Evolutionary conservation across 2,113 vertebrate species (phyloP), one percentile per base, ranked within the genome.

Genomic region (Aplodontia rufa): DNA sequence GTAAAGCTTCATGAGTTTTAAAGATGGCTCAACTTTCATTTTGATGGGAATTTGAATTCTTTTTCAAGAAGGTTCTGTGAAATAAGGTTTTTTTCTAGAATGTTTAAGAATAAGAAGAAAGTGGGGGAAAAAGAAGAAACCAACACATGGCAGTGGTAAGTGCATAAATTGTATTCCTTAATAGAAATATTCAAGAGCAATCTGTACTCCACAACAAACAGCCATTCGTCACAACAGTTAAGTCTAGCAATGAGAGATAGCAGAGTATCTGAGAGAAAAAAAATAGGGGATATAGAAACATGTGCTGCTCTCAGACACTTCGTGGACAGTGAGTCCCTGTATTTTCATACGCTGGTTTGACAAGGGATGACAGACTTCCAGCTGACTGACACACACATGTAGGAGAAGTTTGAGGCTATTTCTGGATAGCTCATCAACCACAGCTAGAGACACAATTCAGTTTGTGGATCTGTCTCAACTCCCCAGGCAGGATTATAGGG

Each of bases 131-230:
- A 26, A 64, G 37, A 81, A 81, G 66, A 90, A 90, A 72, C 53
- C 40, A 45, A 40, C 24, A 24, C 40, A 32, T 26, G 10, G 2
- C 17, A 35, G 8, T 75, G 7, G 13, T 35, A n/a, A 94, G 45
- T 22, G 91, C n/a, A 93, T 53, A 87, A 91, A 72, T 69, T 42
- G n/a, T 69, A 32, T 19, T 87, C 10, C 55, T 75, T 81, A 87
- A 79, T 82, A 87, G 80, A 96, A 91, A 93, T 89, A 89, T 45
- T 79, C 76, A 76, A 75, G 47, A 69, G 30, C 17, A 72, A 22
- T 84, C 58, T 93, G 28, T 26, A 84, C 12, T 80, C 30, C 26
- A 83, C 3, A 32, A 40, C 30, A 85, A 60, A 85, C 20, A 81
- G 20, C 13, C 24, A n/a, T n/a, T 79, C 42, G 62, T 89, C 60